Evolutionary conservation across 2,888 invertebrate species (phyloP).

Genomic region (Arge pagana): DNA sequence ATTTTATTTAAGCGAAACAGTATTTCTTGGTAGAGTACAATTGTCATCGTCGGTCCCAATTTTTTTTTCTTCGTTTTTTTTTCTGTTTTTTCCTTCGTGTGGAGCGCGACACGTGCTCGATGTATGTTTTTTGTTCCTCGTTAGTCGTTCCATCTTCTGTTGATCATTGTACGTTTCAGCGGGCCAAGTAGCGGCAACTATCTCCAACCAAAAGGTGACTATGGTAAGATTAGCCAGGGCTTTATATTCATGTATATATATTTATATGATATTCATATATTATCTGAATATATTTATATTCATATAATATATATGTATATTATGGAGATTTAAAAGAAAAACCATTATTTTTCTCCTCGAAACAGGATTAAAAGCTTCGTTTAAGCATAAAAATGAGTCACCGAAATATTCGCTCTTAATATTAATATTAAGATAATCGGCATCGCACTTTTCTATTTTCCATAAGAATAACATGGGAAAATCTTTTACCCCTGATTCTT

Average conservation of each 20-base stretch:
- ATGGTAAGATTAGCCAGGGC: slow-evolving; percentile 55
- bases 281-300: slow-evolving; percentile 28
- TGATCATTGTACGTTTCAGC: slow-evolving; percentile 57
- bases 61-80: slow-evolving; percentile 28
- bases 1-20: too few relatives aligned
- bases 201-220: slow-evolving; percentile 57
- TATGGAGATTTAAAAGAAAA: background rate
- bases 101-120: slow-evolving; percentile 4
- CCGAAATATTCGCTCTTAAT: too few relatives aligned
- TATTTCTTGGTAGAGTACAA: slow-evolving; percentile 1
- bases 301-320: slow-evolving; percentile 23
- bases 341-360: background rate
- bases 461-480: too few relatives aligned
- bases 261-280: too few relatives aligned
- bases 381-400: too few relatives aligned
- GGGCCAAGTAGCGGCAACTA: slow-evolving; percentile 58
- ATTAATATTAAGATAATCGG: too few relatives aligned
- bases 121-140: background rate
- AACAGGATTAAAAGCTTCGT: slow-evolving; percentile 2
- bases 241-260: too few relatives aligned
- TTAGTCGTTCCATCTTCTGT: slow-evolving; percentile 39
- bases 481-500: too few relatives aligned
- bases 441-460: too few relatives aligned
- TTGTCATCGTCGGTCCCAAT: slow-evolving; percentile 21
- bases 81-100: slow-evolving; percentile 23